Base-by-base conservation (phyloP, 2,113 vertebrate genomes). In the Lontra canadensis region DNA sequence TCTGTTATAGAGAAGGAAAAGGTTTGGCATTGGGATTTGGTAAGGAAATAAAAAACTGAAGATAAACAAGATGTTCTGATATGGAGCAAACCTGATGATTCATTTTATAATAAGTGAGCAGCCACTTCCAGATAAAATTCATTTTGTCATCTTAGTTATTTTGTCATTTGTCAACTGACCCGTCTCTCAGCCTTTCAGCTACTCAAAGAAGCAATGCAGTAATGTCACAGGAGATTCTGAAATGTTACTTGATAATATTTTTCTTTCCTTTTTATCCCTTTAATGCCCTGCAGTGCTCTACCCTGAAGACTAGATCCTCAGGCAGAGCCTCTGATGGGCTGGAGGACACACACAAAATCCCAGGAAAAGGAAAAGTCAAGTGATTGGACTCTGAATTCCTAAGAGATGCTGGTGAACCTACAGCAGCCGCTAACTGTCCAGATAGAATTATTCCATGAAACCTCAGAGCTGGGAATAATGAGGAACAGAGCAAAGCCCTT, bases 51-150 rank as follows among this genome's bases (percentile, higher is more conserved):
- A 89, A 12, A 84, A 34, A 31, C 20, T 95, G 89, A 95, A 87
- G 65, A 97, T 23, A 97, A 97, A 97, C 12, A 95, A 94, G 15
- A 29, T 82, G 85, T 90, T 57, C 61, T 47, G 86, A 96, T 76
- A 69, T 29, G 39, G 23, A 95, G 39, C 49, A 69, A 81, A 71
- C n/a, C 12, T 59, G 84, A 73, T 69, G 92, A 94, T 36, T 93
- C 79, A 67, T 89, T 95, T 39, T 63, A 3, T 36, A 88, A 73
- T 25, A 63, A 90, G 84, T 12, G 26, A 96, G 57, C 78, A 74
- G 71, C 42, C 52, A 18, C 69, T 61, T 80, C 17, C 25, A 34
- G 79, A 49, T 61, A 74, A 80, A 65, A 84, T 73, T 52, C 84
- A 52, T 42, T 90, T 80, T n/a, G 71, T 90, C 92, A 61, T 42